phyloP scores from a whole-genome alignment of 1,140 invertebrate species.

The Pissodes strobi region DNA sequence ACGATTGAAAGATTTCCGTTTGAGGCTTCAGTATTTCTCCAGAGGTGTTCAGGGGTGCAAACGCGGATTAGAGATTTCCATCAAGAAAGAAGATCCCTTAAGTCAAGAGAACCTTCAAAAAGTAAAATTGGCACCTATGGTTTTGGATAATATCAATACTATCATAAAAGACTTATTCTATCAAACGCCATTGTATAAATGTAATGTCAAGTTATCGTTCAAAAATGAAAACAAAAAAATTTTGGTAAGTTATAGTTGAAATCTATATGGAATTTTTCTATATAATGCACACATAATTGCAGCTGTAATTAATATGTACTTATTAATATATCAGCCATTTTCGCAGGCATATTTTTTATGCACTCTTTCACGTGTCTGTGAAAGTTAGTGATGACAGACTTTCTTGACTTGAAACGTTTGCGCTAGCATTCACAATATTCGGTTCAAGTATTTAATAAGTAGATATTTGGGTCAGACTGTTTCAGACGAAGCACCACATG shows the following conservation, averaged over 20 bases:
- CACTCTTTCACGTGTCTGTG: too few species aligned
- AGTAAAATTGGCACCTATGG: slow-evolving; percentile 84
- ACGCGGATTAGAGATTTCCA: slow-evolving; percentile 35
- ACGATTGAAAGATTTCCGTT: slow-evolving; percentile 84
- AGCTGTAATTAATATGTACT: too few species aligned
- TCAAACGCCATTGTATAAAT: slow-evolving; percentile 90
- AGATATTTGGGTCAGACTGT: too few species aligned
- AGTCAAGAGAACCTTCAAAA: slow-evolving; percentile 69
- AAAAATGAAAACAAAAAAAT: slow-evolving; percentile 62
- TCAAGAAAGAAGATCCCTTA: slow-evolving; percentile 63
- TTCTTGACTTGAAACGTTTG: too few species aligned
- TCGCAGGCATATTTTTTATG: too few species aligned
- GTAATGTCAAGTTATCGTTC: slow-evolving; percentile 84
- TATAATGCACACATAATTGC: too few species aligned
- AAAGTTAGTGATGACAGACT: too few species aligned
- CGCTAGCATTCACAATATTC: too few species aligned
- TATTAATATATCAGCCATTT: too few species aligned
- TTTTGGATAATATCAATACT: slow-evolving; percentile 85
- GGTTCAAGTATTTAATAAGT: too few species aligned
- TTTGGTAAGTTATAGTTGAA: slow-evolving; percentile 22
- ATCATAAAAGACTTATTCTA: slow-evolving; percentile 95
- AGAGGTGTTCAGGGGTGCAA: slow-evolving; percentile 74
- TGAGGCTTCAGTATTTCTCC: slow-evolving; percentile 90
- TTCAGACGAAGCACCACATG: too few species aligned
- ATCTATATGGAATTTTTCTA: too few species aligned